Evolutionary conservation across 2,888 invertebrate species (phyloP).

Genomic region (Monoplex corrugatus): DNA sequence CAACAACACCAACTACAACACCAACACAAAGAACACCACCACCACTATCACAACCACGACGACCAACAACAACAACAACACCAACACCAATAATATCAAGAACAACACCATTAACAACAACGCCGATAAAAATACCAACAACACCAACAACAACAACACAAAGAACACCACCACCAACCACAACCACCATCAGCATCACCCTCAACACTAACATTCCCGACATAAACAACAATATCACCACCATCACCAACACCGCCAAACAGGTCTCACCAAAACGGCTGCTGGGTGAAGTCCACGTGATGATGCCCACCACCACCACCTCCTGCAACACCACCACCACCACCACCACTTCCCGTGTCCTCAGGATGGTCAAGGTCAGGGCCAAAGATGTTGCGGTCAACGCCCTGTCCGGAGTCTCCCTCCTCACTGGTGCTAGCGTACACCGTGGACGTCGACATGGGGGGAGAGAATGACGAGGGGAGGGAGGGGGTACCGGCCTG

Average conservation of each 20-base stretch:
- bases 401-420: conserved; percentile 12
- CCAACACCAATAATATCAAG: no score
- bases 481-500: not conserved
- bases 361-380: not conserved
- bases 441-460: not conserved
- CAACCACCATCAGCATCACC: not conserved
- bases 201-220: not conserved
- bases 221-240: not conserved
- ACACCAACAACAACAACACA: not conserved
- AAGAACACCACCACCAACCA: not conserved
- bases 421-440: conserved; percentile 34
- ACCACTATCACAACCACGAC: not conserved
- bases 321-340: not conserved
- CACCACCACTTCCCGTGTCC: not conserved
- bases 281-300: not conserved
- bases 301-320: not conserved
- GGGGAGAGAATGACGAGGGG: conserved; percentile 24
- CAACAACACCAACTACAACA: not conserved
- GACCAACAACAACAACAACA: not conserved
- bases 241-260: not conserved
- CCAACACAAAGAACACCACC: not conserved
- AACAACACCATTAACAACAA: not conserved
- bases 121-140: not conserved
- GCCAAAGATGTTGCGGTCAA: not conserved
- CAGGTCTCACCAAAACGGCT: not conserved